Evolutionary conservation across 2,888 invertebrate species (phyloP).

Genomic region (Acronicta alni): DNA sequence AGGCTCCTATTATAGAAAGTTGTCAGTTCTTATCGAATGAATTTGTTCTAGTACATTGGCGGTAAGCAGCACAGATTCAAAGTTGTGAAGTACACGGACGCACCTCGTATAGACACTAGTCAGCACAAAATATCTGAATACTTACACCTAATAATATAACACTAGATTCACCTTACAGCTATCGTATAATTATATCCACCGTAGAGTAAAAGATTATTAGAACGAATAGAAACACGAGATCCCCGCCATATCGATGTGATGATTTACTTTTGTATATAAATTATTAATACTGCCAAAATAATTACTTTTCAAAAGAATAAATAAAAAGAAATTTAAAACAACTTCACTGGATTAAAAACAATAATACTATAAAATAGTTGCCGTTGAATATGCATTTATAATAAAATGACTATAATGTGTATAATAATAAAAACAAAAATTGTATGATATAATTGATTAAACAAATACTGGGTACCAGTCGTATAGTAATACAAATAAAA

Average conservation of each 20-base stretch:
- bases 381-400: slow-evolving; percentile 57
- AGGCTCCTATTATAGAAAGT: too few relatives aligned
- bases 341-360: slow-evolving; percentile 63
- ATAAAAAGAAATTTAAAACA: slow-evolving; percentile 50
- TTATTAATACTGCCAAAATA: slow-evolving; percentile 86
- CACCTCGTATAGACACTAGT: slow-evolving; percentile 65
- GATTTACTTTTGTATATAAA: slow-evolving; percentile 58
- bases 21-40: not conserved
- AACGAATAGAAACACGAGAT: slow-evolving; percentile 81
- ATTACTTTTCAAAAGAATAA: slow-evolving; percentile 67
- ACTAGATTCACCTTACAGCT: slow-evolving; percentile 78
- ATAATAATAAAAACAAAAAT: slow-evolving; percentile 47
- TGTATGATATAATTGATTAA: slow-evolving; percentile 55
- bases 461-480: slow-evolving; percentile 83
- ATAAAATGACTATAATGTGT: slow-evolving; percentile 42
- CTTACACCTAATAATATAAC: slow-evolving; percentile 77
- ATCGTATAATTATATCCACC: slow-evolving; percentile 88
- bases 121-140: slow-evolving; percentile 83
- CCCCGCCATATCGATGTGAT: slow-evolving; percentile 76
- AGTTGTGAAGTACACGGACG: slow-evolving; percentile 49
- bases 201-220: slow-evolving; percentile 77
- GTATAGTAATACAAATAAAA: slow-evolving; percentile 76
- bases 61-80: slow-evolving; percentile 33
- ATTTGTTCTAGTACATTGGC: slow-evolving; percentile 3
- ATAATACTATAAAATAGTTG: slow-evolving; percentile 76